phyloP scores from a whole-genome alignment of 1,140 invertebrate genomes.

The Drosophila sp. region DNA sequence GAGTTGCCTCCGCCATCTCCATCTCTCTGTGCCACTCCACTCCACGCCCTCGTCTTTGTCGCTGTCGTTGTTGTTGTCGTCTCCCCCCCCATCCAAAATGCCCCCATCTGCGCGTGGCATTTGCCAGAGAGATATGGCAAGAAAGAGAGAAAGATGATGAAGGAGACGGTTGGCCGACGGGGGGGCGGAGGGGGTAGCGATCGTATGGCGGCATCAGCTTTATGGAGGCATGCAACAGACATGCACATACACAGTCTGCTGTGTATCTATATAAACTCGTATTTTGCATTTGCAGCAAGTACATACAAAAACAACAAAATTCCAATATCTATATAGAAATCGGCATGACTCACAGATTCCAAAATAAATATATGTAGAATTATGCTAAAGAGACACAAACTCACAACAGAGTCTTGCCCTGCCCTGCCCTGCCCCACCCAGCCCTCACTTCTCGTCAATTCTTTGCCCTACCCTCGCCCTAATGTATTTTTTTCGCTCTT shows the following conservation, averaged over 20 bases:
- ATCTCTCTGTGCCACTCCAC: background rate
- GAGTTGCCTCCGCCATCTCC: constrained; percentile 25
- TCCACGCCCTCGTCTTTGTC: background rate
- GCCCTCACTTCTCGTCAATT: no score
- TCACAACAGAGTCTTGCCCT: constrained; percentile 19
- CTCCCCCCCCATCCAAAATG: constrained; percentile 44
- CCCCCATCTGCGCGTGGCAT: constrained; percentile 62
- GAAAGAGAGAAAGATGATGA: constrained; percentile 27
- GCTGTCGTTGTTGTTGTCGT: no score
- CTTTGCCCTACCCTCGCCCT: background rate
- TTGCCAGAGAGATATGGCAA: constrained; percentile 18
- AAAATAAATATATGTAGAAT: constrained; percentile 65
- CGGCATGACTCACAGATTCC: constrained; percentile 60
- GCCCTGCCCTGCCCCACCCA: constrained; percentile 8
- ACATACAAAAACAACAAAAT: constrained; percentile 5
- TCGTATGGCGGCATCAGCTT: constrained; percentile 5
- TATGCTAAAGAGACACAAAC: constrained; percentile 42
- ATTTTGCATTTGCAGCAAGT: constrained; percentile 13
- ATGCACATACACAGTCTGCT: background rate
- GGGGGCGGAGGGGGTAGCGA: background rate
- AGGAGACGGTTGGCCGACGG: constrained; percentile 29
- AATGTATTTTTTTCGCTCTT: constrained; percentile 34
- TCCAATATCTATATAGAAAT: constrained; percentile 13
- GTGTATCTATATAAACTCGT: constrained; percentile 11
- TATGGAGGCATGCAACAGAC: constrained; percentile 29